Evolutionary conservation across 2,797 vertebrate species (phyloP).

Genomic region (Pterois miles): DNA sequence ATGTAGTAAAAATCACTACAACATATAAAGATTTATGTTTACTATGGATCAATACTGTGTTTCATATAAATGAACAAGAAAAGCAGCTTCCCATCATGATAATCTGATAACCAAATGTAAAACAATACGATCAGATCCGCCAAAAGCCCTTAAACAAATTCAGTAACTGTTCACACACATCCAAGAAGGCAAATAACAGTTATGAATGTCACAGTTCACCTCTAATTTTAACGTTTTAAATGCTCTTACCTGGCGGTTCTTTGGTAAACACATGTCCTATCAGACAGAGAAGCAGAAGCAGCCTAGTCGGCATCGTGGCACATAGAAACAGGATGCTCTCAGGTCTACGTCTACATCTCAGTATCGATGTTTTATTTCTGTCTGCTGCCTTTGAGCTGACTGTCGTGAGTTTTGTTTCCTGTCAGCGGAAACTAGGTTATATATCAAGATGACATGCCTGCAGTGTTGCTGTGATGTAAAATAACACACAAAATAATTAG

Average conservation of each 20-base stretch:
- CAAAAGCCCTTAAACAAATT: not conserved
- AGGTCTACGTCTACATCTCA: not conserved
- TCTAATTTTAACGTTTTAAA: not conserved
- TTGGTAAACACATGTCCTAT: slow-evolving; percentile 26
- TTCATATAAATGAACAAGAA: not conserved
- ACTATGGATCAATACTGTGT: not conserved
- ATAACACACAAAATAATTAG: not conserved
- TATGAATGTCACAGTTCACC: not conserved
- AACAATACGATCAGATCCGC: not conserved
- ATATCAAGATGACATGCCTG: not conserved
- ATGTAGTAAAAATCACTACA: not conserved
- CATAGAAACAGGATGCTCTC: slow-evolving; percentile 14
- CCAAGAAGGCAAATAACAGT: not conserved
- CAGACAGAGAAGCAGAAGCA: slow-evolving; percentile 59
- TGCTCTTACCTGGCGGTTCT: slow-evolving; percentile 55
- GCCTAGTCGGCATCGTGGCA: slow-evolving; percentile 21
- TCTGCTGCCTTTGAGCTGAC: not conserved
- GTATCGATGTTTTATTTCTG: not conserved
- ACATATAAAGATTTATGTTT: not conserved
- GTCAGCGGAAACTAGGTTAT: slow-evolving; percentile 10
- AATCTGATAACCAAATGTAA: too few relatives aligned
- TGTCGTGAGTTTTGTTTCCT: slow-evolving; percentile 34
- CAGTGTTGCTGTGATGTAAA: not conserved
- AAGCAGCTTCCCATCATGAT: not conserved
- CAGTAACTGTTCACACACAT: not conserved